Conservation (phyloP, 2,797 vertebrate genomes). For the Antennarius maculatus region DNA sequence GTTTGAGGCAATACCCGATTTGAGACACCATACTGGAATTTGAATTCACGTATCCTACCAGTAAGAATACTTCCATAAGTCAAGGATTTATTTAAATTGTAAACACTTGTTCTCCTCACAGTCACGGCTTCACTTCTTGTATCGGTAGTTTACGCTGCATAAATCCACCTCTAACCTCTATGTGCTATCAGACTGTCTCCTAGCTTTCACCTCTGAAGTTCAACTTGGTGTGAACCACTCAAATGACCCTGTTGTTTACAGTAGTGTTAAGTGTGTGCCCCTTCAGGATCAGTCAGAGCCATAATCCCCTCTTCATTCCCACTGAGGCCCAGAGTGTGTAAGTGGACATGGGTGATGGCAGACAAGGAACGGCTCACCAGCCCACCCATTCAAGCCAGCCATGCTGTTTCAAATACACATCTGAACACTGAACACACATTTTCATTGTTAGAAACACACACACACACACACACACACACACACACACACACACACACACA, state of each 20-base stretch:
- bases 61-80: too few species aligned
- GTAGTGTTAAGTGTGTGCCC: constrained; percentile 77
- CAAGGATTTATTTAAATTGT: too few species aligned
- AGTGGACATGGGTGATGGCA: constrained; percentile 81
- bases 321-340: constrained; percentile 71
- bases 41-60: too few species aligned
- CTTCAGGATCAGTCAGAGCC: constrained; percentile 76
- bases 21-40: too few species aligned
- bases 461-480: neutral
- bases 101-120: neutral
- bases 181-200: constrained; percentile 19
- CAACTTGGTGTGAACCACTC: constrained; percentile 64
- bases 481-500: too few species aligned
- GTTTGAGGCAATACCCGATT: too few species aligned
- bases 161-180: constrained; percentile 3
- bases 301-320: constrained; percentile 81
- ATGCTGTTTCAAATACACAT: constrained; percentile 29
- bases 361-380: constrained; percentile 69
- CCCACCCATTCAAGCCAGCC: constrained; percentile 48
- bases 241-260: constrained; percentile 76
- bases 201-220: constrained; percentile 56
- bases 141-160: constrained; percentile 1
- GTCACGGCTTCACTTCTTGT: neutral
- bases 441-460: neutral
- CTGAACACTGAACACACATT: neutral